Percentiles rank a stretch among this genome's conserved stretches.
These are phyloP conservation scores for Catocala fraxini DNA, from an alignment of 2,888 invertebrate genomes.

Conservation along the genomic window DNA sequence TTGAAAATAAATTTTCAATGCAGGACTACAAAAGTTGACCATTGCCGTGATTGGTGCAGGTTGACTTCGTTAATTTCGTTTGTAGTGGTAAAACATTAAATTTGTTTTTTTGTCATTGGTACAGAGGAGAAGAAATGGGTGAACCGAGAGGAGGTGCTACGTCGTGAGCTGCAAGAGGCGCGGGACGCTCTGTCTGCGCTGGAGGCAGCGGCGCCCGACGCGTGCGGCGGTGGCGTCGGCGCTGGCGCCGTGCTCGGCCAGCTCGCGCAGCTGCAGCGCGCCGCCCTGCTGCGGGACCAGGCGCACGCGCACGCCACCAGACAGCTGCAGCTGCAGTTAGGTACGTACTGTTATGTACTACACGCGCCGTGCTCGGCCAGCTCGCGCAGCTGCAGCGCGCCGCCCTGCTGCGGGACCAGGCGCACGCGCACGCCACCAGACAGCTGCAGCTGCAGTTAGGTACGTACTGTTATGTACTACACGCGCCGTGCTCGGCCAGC, in stretches of 20 bases:
- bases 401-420: too few relatives aligned
- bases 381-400: not conserved
- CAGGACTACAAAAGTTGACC: too few relatives aligned
- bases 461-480: too few relatives aligned
- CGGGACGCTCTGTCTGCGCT: slow-evolving; percentile 53
- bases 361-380: too few relatives aligned
- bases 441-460: not conserved
- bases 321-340: slow-evolving; percentile 40
- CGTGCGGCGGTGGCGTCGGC: slow-evolving; percentile 9
- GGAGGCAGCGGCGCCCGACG: slow-evolving; percentile 25
- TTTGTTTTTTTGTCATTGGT: not conserved
- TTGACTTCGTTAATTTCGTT: too few relatives aligned
- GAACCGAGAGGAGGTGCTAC: slow-evolving; percentile 68
- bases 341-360: slow-evolving; percentile 38
- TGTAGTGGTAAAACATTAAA: too few relatives aligned
- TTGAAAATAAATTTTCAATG: too few relatives aligned
- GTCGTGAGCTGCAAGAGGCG: slow-evolving; percentile 67
- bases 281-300: slow-evolving; percentile 68
- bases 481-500: too few relatives aligned
- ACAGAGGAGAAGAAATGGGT: slow-evolving; percentile 81
- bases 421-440: too few relatives aligned
- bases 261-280: slow-evolving; percentile 69
- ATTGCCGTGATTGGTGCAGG: too few relatives aligned
- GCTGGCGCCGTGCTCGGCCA: slow-evolving; percentile 62
- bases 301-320: slow-evolving; percentile 54